Percentiles rank a stretch among this genome's conserved stretches.
Conservation (phyloP, 2,888 invertebrate genomes). For the Mesopsocus fuscifrons region DNA sequence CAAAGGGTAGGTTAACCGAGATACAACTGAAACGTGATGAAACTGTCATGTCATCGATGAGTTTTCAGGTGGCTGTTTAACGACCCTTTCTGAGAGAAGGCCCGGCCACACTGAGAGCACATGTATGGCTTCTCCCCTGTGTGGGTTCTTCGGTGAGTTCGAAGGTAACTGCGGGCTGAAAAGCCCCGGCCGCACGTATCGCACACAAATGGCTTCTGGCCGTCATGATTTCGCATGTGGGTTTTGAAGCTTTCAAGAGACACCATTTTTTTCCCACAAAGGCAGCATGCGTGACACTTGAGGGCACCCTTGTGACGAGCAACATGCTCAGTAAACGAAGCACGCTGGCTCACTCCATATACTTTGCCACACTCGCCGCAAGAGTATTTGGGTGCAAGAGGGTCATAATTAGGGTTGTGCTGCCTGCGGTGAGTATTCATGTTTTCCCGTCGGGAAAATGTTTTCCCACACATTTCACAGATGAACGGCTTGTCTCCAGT, state of each 20-base stretch:
- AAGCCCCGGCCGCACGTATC: not conserved
- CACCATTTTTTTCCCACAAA: not conserved
- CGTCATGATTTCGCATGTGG: not conserved
- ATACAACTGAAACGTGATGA: too few relatives aligned
- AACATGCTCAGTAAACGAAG: not conserved
- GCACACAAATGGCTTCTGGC: not conserved
- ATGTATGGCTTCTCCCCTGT: slow-evolving; percentile 13
- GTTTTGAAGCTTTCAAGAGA: not conserved
- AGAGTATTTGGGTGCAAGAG: not conserved
- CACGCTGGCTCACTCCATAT: not conserved
- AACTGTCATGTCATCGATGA: too few relatives aligned
- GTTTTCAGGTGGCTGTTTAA: not conserved
- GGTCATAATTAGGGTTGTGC: not conserved
- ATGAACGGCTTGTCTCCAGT: slow-evolving; percentile 12
- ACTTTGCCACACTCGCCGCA: slow-evolving; percentile 1
- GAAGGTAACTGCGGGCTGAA: not conserved
- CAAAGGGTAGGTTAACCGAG: too few relatives aligned
- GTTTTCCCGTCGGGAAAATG: not conserved
- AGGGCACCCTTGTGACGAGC: not conserved
- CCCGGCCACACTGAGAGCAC: slow-evolving; percentile 14
- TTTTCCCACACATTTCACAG: slow-evolving; percentile 10
- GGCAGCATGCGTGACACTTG: not conserved
- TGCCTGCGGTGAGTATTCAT: not conserved
- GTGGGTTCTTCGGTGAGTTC: not conserved
- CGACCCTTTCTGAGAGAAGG: slow-evolving; percentile 13